A percentile compares a stretch with the other conserved stretches of the same genome.
phyloP scores from a whole-genome alignment of 2,797 vertebrate species.

The Sebastes cheni region DNA sequence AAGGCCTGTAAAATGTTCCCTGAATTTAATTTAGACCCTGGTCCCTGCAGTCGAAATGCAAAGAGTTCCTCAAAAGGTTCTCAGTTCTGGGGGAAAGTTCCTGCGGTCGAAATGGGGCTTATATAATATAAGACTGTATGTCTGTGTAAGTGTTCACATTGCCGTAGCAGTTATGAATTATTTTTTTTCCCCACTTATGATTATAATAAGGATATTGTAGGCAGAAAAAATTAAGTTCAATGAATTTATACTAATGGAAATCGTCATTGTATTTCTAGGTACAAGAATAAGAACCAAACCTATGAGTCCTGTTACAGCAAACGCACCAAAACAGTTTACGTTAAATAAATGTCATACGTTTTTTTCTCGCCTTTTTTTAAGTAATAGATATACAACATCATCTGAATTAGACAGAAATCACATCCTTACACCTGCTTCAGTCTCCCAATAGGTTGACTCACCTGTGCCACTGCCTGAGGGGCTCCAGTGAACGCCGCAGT shows the following conservation, averaged over 20 bases:
- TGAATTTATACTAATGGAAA: neutral
- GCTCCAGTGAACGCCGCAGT: conserved; percentile 86
- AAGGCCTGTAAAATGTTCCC: too few species aligned
- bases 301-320: neutral
- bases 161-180: neutral
- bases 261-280: neutral
- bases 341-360: neutral
- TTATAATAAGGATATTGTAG: too few species aligned
- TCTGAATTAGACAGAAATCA: neutral
- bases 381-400: neutral
- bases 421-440: neutral
- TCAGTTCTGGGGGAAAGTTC: too few species aligned
- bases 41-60: too few species aligned
- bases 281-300: neutral
- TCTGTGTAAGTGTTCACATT: neutral
- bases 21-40: too few species aligned
- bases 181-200: too few species aligned
- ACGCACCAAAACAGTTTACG: neutral
- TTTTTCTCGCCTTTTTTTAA: too few species aligned
- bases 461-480: conserved; percentile 92
- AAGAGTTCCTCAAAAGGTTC: too few species aligned
- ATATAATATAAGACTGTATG: neutral
- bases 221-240: too few species aligned
- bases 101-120: too few species aligned
- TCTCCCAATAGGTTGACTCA: conserved; percentile 38